Conservation (phyloP, 64 coral and sea anemone genomes). For the Montipora capricornis region DNA sequence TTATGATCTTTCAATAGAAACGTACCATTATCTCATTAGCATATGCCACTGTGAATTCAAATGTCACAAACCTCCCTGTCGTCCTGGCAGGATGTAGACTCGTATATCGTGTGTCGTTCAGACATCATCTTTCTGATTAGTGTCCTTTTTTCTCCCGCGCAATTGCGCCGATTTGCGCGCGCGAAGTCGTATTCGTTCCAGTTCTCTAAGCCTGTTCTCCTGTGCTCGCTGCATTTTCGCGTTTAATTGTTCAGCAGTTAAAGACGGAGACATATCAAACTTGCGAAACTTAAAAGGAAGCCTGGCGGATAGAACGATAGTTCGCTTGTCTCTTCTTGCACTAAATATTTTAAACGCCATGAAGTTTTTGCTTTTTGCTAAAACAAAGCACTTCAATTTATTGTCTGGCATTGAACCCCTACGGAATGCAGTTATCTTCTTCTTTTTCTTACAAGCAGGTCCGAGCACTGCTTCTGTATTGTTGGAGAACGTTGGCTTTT, state of each 20-base stretch:
- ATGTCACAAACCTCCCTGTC: neutral
- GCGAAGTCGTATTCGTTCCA: neutral
- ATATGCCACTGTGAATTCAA: too few species aligned
- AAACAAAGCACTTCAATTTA: neutral
- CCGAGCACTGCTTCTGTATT: neutral
- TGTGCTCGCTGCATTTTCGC: neutral
- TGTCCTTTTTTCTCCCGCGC: neutral
- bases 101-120: neutral
- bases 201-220: constrained; percentile 3
- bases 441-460: neutral
- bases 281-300: neutral
- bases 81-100: neutral
- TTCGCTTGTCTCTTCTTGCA: neutral
- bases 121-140: neutral
- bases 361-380: neutral
- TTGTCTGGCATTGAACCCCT: neutral
- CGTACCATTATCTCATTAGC: too few species aligned
- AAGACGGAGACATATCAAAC: neutral
- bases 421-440: neutral
- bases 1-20: too few species aligned
- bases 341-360: constrained; percentile 20
- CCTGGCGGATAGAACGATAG: neutral
- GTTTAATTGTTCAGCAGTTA: constrained; percentile 5
- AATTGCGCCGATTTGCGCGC: neutral
- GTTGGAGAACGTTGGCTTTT: neutral